phyloP scores from a whole-genome alignment of 2,797 vertebrate species.

The Pipistrellus kuhlii region DNA sequence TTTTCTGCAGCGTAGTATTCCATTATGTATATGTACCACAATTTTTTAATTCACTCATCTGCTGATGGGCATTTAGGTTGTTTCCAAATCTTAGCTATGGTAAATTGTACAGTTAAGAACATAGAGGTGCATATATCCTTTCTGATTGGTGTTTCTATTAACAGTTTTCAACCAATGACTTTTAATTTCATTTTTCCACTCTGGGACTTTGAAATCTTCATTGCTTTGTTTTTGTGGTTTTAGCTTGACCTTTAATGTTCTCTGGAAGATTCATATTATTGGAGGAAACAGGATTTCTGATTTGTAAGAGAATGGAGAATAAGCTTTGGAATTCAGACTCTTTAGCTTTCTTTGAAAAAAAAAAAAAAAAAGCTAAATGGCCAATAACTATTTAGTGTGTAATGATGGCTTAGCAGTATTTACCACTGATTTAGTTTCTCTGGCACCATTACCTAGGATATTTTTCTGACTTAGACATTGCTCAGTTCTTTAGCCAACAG shows the following conservation, averaged over 20 bases:
- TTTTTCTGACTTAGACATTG: slow-evolving; percentile 87
- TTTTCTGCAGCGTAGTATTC: too few species aligned
- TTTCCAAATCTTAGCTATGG: too few species aligned
- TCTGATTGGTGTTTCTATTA: too few species aligned
- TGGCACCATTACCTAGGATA: slow-evolving; percentile 87
- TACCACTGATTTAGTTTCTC: slow-evolving; percentile 86
- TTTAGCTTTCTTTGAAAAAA: slow-evolving; percentile 80
- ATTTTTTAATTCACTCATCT: too few species aligned
- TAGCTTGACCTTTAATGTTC: slow-evolving; percentile 84
- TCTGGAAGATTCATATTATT: slow-evolving; percentile 80
- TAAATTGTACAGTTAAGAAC: too few species aligned
- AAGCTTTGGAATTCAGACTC: slow-evolving; percentile 83
- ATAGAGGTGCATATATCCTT: too few species aligned
- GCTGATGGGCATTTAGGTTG: too few species aligned
- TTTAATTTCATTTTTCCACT: slow-evolving; percentile 82
- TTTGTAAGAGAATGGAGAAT: slow-evolving; percentile 85
- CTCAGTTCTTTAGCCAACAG: slow-evolving; percentile 89
- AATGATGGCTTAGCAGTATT: slow-evolving; percentile 89
- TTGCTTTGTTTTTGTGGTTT: slow-evolving; percentile 80
- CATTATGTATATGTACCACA: too few species aligned
- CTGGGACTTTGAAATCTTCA: slow-evolving; percentile 77
- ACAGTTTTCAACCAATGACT: too few species aligned
- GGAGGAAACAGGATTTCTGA: slow-evolving; percentile 80
- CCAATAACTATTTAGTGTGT: slow-evolving; percentile 88
- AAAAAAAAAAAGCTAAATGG: slow-evolving; percentile 86